phyloP scores from a whole-genome alignment of 2,113 vertebrate genomes.

The Phyllopteryx taeniolatus region DNA sequence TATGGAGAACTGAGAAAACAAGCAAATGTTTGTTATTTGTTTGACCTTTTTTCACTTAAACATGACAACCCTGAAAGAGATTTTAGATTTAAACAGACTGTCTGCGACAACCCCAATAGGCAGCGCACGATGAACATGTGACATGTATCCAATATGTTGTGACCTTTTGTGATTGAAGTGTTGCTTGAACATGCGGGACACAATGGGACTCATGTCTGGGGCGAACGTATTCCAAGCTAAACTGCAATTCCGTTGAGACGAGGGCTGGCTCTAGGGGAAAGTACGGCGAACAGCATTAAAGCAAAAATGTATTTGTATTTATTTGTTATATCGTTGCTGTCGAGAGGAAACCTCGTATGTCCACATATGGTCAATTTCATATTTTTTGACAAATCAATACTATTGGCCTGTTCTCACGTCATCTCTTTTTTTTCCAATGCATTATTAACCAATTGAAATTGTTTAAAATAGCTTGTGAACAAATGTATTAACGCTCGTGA shows the following conservation, averaged over 20 bases:
- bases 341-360: no score
- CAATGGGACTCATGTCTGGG: neutral
- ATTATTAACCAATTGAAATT: no score
- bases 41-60: neutral
- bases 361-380: no score
- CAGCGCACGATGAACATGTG: neutral
- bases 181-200: neutral
- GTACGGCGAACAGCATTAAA: no score
- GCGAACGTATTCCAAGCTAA: neutral
- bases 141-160: neutral
- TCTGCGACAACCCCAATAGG: neutral
- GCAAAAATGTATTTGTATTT: no score
- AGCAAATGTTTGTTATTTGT: neutral
- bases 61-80: neutral
- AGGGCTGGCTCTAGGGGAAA: no score
- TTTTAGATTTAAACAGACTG: neutral
- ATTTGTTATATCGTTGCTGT: no score
- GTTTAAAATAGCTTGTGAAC: no score
- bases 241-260: neutral
- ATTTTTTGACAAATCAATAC: no score
- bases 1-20: neutral
- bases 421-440: no score
- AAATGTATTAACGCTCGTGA: no score
- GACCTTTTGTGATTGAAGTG: neutral
- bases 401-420: no score